Conservation (phyloP, 2,797 vertebrate genomes). For the Lepus townsendii region DNA sequence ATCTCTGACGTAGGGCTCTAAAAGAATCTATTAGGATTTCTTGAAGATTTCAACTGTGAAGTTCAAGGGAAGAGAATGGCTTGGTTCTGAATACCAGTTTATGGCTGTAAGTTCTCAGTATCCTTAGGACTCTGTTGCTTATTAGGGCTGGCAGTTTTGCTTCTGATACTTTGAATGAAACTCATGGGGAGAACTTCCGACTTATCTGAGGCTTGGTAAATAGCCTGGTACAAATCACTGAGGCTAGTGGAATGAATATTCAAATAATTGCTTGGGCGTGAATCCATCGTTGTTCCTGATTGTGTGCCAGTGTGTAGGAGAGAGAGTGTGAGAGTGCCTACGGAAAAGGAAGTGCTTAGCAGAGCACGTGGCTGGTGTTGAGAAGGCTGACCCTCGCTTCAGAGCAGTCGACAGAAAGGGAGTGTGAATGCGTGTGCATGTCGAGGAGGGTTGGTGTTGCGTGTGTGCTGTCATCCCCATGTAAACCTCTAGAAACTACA, state of each 20-base stretch:
- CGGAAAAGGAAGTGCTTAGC: conserved; percentile 33
- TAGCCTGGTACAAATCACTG: neutral
- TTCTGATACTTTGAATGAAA: neutral
- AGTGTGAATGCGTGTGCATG: neutral
- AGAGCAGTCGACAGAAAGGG: neutral
- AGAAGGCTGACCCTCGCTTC: neutral
- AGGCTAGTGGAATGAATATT: neutral
- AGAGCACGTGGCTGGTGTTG: neutral
- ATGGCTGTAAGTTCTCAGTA: neutral
- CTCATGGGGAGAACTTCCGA: neutral
- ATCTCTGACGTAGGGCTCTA: neutral
- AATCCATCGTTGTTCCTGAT: neutral
- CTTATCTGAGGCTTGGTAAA: neutral
- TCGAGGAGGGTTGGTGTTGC: neutral
- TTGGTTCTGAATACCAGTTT: neutral
- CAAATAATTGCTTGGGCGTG: neutral
- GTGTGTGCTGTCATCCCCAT: neutral
- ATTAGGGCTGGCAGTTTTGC: neutral
- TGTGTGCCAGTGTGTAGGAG: neutral
- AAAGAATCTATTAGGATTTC: neutral
- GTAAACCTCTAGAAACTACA: neutral
- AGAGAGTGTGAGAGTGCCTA: neutral
- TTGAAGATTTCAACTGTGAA: neutral
- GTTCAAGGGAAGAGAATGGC: neutral
- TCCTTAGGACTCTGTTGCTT: neutral